phyloP scores from a whole-genome alignment of 2,797 vertebrate genomes.

The Danio aesculapii region DNA sequence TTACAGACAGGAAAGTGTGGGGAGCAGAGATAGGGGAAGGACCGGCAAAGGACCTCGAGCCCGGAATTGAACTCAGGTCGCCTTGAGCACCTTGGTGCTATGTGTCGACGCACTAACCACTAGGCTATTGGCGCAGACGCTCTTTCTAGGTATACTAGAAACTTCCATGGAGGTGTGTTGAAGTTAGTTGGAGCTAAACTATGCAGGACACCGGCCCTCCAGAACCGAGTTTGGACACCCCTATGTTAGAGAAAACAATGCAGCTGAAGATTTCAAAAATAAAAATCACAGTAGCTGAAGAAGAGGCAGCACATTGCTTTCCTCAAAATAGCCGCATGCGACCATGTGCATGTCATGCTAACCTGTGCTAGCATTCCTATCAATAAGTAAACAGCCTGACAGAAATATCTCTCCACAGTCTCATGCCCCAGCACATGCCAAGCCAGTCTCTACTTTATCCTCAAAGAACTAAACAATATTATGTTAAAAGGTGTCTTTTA shows the following conservation, averaged over 20 bases:
- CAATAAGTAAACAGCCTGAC: conserved; percentile 81
- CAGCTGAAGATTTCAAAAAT: not conserved
- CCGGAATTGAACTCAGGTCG: too few species aligned
- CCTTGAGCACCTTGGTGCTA: too few species aligned
- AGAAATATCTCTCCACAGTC: conserved; percentile 77
- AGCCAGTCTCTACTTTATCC: not conserved
- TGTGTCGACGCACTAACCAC: too few species aligned
- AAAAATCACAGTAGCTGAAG: not conserved
- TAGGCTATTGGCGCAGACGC: too few species aligned
- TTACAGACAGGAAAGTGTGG: too few species aligned
- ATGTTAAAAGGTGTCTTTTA: not conserved
- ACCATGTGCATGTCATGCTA: conserved; percentile 67
- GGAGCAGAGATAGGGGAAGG: too few species aligned
- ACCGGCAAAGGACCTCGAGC: too few species aligned
- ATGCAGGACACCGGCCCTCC: too few species aligned
- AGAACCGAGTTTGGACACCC: too few species aligned
- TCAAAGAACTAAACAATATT: conserved; percentile 15
- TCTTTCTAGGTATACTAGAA: too few species aligned
- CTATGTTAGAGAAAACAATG: not conserved
- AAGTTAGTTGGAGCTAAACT: too few species aligned
- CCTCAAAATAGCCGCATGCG: conserved; percentile 63
- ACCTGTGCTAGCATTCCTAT: conserved; percentile 75
- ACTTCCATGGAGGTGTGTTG: too few species aligned
- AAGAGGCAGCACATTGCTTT: not conserved
- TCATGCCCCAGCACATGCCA: conserved; percentile 55